Conservation (phyloP, 2,888 invertebrate species). For the Agrilus biguttatus region DNA sequence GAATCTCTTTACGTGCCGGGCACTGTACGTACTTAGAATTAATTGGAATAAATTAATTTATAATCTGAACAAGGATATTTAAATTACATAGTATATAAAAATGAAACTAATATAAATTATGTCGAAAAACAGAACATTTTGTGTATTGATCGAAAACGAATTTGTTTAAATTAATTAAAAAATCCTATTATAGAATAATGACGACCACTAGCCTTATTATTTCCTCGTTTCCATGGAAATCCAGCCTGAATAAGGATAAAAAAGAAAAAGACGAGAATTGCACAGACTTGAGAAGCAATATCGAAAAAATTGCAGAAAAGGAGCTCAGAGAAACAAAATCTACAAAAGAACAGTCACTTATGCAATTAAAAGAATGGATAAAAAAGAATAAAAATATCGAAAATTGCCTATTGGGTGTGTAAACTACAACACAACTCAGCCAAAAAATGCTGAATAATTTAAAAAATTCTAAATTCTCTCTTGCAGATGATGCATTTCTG, state of each 20-base stretch:
- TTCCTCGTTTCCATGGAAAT: constrained; percentile 17
- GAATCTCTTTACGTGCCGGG: too few relatives aligned
- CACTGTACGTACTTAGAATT: too few relatives aligned
- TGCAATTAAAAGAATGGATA: constrained; percentile 56
- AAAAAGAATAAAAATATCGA: constrained; percentile 51
- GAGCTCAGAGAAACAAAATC: constrained; percentile 58
- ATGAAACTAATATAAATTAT: too few relatives aligned
- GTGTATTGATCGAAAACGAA: too few relatives aligned
- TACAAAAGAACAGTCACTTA: constrained; percentile 45
- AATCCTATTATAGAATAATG: constrained; percentile 14
- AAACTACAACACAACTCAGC: too few relatives aligned
- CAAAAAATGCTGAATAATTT: too few relatives aligned
- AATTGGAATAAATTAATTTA: too few relatives aligned
- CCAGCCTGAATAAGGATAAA: constrained; percentile 9
- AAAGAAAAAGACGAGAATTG: constrained; percentile 9
- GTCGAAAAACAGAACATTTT: too few relatives aligned
- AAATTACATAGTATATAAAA: too few relatives aligned
- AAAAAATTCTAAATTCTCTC: constrained; percentile 4
- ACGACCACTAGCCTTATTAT: constrained; percentile 22
- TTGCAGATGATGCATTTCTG: constrained; percentile 55
- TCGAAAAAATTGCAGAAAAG: constrained; percentile 40
- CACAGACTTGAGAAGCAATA: constrained; percentile 1
- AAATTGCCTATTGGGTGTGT: constrained; percentile 48
- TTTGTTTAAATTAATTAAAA: too few relatives aligned
- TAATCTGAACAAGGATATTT: too few relatives aligned